These are phyloP conservation scores for Monodelphis domestica DNA, from an alignment of 2,797 vertebrate species.

Conservation along the genomic window DNA sequence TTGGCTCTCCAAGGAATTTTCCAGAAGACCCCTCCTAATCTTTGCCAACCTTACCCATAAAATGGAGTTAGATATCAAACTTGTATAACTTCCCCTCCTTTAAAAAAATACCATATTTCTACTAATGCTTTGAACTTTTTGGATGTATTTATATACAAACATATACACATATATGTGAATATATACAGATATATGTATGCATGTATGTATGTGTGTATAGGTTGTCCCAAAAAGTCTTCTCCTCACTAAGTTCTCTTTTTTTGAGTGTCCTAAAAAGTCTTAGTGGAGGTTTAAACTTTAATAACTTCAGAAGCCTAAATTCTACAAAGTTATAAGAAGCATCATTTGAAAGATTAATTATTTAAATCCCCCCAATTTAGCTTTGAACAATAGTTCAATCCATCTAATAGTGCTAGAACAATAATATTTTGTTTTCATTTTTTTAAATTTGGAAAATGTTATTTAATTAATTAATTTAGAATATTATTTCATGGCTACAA, in stretches of 20 bases:
- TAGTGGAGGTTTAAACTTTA: background rate
- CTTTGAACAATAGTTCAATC: no score
- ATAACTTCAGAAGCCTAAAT: background rate
- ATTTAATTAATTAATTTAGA: no score
- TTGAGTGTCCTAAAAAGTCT: background rate
- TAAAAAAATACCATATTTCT: background rate
- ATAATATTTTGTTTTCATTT: no score
- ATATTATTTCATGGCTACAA: no score
- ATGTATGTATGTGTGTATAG: no score
- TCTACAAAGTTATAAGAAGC: background rate
- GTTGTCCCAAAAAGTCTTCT: background rate
- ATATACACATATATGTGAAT: background rate
- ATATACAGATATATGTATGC: no score
- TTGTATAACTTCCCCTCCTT: background rate
- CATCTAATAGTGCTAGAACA: no score
- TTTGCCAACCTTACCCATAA: background rate
- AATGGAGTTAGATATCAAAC: slow-evolving; percentile 9
- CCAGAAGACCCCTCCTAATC: background rate
- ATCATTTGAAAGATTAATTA: background rate
- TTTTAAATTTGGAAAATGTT: no score
- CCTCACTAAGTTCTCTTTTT: no score
- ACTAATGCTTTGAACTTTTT: background rate
- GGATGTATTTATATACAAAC: background rate
- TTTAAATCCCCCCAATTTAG: background rate
- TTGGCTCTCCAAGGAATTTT: slow-evolving; percentile 10